Base-by-base conservation (phyloP, 2,888 invertebrate species). In the Cryptus armator region DNA sequence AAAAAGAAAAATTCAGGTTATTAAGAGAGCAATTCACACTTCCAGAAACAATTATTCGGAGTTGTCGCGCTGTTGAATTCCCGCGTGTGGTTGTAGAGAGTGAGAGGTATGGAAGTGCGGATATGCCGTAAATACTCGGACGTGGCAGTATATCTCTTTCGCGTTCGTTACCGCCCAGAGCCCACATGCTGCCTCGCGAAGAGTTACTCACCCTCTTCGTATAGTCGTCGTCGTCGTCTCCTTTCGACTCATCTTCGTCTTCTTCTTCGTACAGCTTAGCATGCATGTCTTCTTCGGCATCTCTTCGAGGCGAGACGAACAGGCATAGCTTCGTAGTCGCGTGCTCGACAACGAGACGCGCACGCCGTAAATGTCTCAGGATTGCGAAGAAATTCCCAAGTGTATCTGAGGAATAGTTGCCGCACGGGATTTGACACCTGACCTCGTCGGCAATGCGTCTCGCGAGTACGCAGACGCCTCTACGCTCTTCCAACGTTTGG, bases 101-200 rank as follows among this genome's bases (percentile, higher is more conserved):
- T n/a, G 53, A 66, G 51, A 62, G 24, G 62, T 48, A 48, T 64
- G 75, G 71, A 89, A 89, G 92, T 90, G 91, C 91, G 92, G 91
- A 93, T 93, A 93, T 90, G 92, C 93, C 93, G 92, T 93, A 93
- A 93, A 93, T 93, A 93, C 92, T 92, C 91, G 89, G 83, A 88
- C 90, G 89, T 90, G 87, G 91, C 91, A 91, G 93, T 93, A 93
- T 92, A 93, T 93, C 93, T 93, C 92, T 90, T 92, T 92, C 92
- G 91, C 89, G 90, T 90, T 90, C 91, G 90, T 91, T 90, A 90
- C 91, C 92, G 92, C 93, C 93, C 93, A 88, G 86, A 92, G 93
- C 62, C 48, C 93, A 93, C 93, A 92, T 93, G 93, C 93, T 91
- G 89, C 91, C 90, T 88, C 87, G 90, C 86, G 59, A 75, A 76